A percentile compares a stretch with the other conserved stretches of the same genome.
Conservation (phyloP, 2,888 invertebrate species). For the Malthinus flaveolus region DNA sequence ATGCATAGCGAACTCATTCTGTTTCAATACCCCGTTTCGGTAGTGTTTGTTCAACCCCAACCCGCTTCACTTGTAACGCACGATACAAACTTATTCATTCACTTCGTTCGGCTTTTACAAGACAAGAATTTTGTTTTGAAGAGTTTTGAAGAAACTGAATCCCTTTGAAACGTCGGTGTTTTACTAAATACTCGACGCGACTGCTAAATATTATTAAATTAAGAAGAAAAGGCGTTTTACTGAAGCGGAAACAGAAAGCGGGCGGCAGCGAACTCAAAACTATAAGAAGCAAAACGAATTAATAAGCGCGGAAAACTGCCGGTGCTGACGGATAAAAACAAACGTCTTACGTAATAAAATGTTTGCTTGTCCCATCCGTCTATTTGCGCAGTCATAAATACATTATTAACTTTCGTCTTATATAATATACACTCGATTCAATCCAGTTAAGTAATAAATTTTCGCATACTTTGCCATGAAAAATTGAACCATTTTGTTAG, state of each 20-base stretch:
- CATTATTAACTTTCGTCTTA: slow-evolving; percentile 22
- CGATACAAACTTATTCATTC: slow-evolving; percentile 45
- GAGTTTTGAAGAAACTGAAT: slow-evolving; percentile 44
- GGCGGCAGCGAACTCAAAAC: slow-evolving; percentile 34
- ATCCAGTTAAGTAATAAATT: slow-evolving; percentile 11
- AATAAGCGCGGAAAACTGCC: slow-evolving; percentile 35
- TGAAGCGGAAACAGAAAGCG: slow-evolving; percentile 44
- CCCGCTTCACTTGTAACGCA: slow-evolving; percentile 37
- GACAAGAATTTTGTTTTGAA: slow-evolving; percentile 47
- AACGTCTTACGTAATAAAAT: slow-evolving; percentile 30
- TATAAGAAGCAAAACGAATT: slow-evolving; percentile 38
- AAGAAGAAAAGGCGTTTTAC: slow-evolving; percentile 50
- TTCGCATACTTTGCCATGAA: slow-evolving; percentile 7
- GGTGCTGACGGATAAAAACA: slow-evolving; percentile 31
- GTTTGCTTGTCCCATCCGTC: slow-evolving; percentile 29
- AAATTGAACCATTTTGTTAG: slow-evolving; percentile 8
- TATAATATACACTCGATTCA: slow-evolving; percentile 1
- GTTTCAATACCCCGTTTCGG: slow-evolving; percentile 40
- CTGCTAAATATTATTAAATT: slow-evolving; percentile 53
- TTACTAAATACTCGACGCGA: slow-evolving; percentile 47
- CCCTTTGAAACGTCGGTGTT: slow-evolving; percentile 45
- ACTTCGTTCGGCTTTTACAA: slow-evolving; percentile 39
- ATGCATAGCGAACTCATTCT: slow-evolving; percentile 41
- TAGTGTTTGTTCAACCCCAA: slow-evolving; percentile 39
- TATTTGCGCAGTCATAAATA: slow-evolving; percentile 27